A percentile compares a stretch with the other conserved stretches of the same genome.
These are phyloP conservation scores for Bellardia pandia DNA, from an alignment of 2,888 invertebrate genomes.

Conservation along the genomic window DNA sequence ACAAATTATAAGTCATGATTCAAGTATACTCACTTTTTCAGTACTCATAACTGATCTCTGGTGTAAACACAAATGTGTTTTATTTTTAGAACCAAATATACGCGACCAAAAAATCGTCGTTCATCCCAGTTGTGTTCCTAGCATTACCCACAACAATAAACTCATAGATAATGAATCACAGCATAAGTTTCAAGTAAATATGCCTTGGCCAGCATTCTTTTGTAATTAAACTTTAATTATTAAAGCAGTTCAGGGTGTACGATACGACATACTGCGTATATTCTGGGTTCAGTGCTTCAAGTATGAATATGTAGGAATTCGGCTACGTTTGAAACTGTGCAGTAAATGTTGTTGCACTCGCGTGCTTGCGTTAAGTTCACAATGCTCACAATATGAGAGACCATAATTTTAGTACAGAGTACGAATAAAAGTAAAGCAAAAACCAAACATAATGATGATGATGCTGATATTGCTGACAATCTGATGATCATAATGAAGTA, in stretches of 20 bases:
- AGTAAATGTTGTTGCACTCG: slow-evolving; percentile 28
- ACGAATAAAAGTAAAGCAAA: neutral
- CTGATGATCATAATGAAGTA: slow-evolving; percentile 23
- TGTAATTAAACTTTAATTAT: too few relatives aligned
- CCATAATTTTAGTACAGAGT: slow-evolving; percentile 25
- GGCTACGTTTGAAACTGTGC: slow-evolving; percentile 12
- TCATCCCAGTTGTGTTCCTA: too few relatives aligned
- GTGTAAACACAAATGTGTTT: too few relatives aligned
- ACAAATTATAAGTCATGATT: too few relatives aligned
- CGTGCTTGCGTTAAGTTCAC: slow-evolving; percentile 26
- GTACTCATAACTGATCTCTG: too few relatives aligned
- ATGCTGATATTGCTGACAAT: neutral
- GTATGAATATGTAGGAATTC: slow-evolving; percentile 38
- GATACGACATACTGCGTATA: neutral
- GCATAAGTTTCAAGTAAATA: slow-evolving; percentile 47
- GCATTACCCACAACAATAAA: neutral
- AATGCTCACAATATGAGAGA: neutral
- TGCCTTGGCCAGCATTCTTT: slow-evolving; percentile 48
- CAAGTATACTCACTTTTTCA: too few relatives aligned
- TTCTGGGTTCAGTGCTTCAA: slow-evolving; percentile 9
- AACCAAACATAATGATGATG: slow-evolving; percentile 13
- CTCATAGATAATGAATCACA: slow-evolving; percentile 42
- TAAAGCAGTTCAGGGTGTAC: slow-evolving; percentile 61
- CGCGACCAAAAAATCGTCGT: too few relatives aligned
- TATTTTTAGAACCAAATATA: too few relatives aligned